Evolutionary conservation across 1,140 invertebrate species (phyloP).

Genomic region (Leguminivora glycinivorella): DNA sequence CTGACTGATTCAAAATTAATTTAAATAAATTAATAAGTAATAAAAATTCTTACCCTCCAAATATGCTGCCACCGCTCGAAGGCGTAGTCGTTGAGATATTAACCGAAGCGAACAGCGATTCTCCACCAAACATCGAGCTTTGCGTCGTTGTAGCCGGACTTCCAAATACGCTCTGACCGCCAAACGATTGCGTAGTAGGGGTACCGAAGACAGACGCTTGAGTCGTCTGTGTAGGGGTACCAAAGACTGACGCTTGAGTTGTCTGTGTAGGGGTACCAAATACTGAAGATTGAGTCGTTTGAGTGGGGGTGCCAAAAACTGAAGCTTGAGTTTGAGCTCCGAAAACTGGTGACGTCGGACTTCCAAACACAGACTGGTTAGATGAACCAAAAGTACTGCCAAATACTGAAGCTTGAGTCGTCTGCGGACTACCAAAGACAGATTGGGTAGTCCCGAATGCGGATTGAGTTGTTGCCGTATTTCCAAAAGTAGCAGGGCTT

Average conservation of each 20-base stretch:
- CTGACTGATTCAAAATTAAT: too few species aligned
- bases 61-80: slow-evolving; percentile 58
- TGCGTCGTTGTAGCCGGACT: slow-evolving; percentile 36
- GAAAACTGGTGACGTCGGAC: slow-evolving; percentile 32
- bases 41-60: slow-evolving; percentile 52
- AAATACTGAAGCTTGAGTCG: slow-evolving; percentile 7
- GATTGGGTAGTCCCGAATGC: slow-evolving; percentile 35
- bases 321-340: slow-evolving; percentile 41
- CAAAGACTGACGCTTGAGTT: slow-evolving; percentile 38
- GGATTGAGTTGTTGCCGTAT: slow-evolving; percentile 33
- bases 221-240: slow-evolving; percentile 25
- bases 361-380: slow-evolving; percentile 40
- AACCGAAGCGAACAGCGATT: slow-evolving; percentile 57
- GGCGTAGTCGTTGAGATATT: slow-evolving; percentile 66
- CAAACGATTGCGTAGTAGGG: slow-evolving; percentile 17
- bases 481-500: slow-evolving; percentile 35
- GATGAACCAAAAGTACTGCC: slow-evolving; percentile 29
- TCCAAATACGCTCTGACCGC: slow-evolving; percentile 34
- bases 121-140: slow-evolving; percentile 56
- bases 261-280: slow-evolving; percentile 42
- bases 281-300: slow-evolving; percentile 44
- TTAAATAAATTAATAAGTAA: too few species aligned
- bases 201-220: slow-evolving; percentile 33
- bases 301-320: slow-evolving; percentile 41
- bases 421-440: slow-evolving; percentile 21